Evolutionary conservation across 2,888 invertebrate genomes (phyloP).

Genomic region (Ypsolopha sequella): DNA sequence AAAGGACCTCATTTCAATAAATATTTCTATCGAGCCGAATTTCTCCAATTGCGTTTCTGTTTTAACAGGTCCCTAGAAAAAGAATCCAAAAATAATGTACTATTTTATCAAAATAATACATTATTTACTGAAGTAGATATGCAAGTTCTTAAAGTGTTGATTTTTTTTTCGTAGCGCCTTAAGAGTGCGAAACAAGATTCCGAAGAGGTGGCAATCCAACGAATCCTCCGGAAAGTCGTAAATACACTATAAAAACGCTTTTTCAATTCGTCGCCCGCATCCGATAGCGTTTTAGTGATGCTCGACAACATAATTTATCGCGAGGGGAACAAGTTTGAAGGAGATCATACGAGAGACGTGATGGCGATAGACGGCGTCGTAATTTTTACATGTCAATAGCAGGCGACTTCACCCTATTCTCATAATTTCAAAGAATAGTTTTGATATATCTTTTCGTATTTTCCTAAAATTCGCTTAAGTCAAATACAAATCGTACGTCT

Average conservation of each 20-base stretch:
- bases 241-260: slow-evolving; percentile 44
- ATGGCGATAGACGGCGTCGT: background rate
- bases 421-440: background rate
- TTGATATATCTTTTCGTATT: too few relatives aligned
- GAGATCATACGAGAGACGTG: background rate
- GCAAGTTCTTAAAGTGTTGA: too few relatives aligned
- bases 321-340: slow-evolving; percentile 5
- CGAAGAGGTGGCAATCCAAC: background rate
- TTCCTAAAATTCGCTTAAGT: too few relatives aligned
- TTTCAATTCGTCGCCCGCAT: slow-evolving; percentile 47
- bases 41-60: too few relatives aligned
- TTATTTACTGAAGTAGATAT: too few relatives aligned
- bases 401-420: background rate
- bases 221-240: slow-evolving; percentile 23
- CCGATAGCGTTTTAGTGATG: slow-evolving; percentile 15
- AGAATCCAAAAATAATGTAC: too few relatives aligned
- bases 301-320: slow-evolving; percentile 19
- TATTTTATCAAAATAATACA: too few relatives aligned
- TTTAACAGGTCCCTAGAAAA: too few relatives aligned
- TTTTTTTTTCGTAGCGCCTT: too few relatives aligned
- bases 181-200: background rate
- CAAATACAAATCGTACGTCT: too few relatives aligned
- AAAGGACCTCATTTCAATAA: too few relatives aligned
- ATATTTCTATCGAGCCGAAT: too few relatives aligned
- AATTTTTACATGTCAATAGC: background rate